Conservation (phyloP, 2,888 invertebrate genomes). For the Lasioglossum zephyrum region DNA sequence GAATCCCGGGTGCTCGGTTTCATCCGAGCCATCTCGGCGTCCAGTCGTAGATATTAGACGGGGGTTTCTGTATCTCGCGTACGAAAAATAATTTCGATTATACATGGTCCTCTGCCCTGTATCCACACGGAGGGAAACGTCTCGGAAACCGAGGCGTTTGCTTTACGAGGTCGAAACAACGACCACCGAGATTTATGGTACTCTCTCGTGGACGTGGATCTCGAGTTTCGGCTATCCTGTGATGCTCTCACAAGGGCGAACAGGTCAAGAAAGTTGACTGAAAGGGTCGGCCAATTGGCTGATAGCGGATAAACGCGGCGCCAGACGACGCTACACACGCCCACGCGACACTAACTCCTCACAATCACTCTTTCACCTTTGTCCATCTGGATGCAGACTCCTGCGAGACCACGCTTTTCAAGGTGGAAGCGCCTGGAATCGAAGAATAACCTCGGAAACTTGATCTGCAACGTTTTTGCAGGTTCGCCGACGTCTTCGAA, state of each 20-base stretch:
- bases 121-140: neutral
- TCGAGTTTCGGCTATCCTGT: neutral
- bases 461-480: neutral
- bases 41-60: constrained; percentile 37
- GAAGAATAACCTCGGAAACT: constrained; percentile 3
- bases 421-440: neutral
- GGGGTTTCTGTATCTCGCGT: neutral
- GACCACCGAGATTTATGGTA: neutral
- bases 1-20: constrained; percentile 34
- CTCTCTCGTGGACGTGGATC: neutral
- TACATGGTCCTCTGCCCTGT: neutral
- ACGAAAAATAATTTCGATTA: constrained; percentile 11
- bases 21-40: constrained; percentile 24
- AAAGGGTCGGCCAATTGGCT: constrained; percentile 13
- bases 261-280: constrained; percentile 14
- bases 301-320: constrained; percentile 10
- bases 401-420: neutral
- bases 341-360: neutral
- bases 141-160: neutral
- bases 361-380: constrained; percentile 9
- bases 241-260: neutral
- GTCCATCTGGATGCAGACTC: neutral
- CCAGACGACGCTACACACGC: constrained; percentile 4
- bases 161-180: neutral
- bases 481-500: neutral